These are phyloP conservation scores for Hyles euphorbiae DNA, from an alignment of 1,140 invertebrate genomes.

Conservation along the genomic window DNA sequence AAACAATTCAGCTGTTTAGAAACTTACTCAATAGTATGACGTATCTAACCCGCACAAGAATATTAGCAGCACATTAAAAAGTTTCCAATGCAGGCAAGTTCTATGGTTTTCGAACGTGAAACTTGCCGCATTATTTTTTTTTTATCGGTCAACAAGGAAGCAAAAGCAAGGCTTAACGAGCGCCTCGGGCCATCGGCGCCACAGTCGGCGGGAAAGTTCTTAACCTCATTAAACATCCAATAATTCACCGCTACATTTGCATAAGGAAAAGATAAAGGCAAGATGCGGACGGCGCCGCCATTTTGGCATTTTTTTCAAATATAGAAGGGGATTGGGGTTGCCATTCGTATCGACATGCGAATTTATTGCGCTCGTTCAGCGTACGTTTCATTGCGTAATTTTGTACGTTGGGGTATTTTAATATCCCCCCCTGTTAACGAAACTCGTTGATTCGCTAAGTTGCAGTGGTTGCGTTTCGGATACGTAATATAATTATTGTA, in stretches of 20 bases:
- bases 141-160: conserved; percentile 8
- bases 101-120: neutral
- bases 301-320: conserved; percentile 22
- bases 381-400: conserved; percentile 42
- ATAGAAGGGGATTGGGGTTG: conserved; percentile 27
- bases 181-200: conserved; percentile 18
- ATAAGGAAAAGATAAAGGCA: conserved; percentile 49
- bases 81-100: too few species aligned
- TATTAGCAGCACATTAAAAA: too few species aligned
- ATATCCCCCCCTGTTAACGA: conserved; percentile 13
- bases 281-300: conserved; percentile 29
- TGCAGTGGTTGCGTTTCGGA: conserved; percentile 23
- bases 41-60: too few species aligned
- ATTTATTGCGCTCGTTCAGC: conserved; percentile 33
- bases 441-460: conserved; percentile 25
- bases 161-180: conserved; percentile 22
- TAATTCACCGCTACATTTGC: conserved; percentile 33
- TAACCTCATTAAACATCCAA: conserved; percentile 36
- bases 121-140: conserved; percentile 10
- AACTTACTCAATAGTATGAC: too few species aligned
- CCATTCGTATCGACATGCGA: conserved; percentile 27
- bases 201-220: conserved; percentile 34
- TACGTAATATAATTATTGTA: conserved; percentile 19
- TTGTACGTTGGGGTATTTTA: conserved; percentile 25
- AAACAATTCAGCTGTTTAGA: too few species aligned